A percentile compares a stretch with the other conserved stretches of the same genome.
Evolutionary conservation across 1,140 invertebrate species (phyloP).

Genomic region (Hermatobates lingyangjiaoensis): DNA sequence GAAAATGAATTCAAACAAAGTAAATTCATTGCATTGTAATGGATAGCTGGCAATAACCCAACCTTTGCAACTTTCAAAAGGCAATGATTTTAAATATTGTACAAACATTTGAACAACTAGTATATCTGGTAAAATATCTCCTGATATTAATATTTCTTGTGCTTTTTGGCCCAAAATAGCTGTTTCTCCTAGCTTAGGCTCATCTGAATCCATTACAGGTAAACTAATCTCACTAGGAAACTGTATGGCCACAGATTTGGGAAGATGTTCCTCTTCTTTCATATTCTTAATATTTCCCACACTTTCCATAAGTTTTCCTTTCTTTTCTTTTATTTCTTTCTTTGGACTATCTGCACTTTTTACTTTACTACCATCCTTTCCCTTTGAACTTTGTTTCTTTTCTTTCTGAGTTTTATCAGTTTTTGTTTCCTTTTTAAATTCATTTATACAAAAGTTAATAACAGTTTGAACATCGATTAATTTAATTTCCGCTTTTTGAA

Average conservation of each 20-base stretch:
- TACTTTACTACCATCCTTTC: too few relatives aligned
- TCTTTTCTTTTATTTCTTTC: neutral
- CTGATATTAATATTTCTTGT: constrained; percentile 29
- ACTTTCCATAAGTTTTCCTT: neutral
- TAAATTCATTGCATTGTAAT: constrained; percentile 27
- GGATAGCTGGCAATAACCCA: constrained; percentile 43
- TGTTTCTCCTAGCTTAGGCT: constrained; percentile 23
- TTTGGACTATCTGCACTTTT: too few relatives aligned
- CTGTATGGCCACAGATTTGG: constrained; percentile 16
- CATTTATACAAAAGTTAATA: constrained; percentile 32
- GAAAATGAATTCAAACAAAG: constrained; percentile 4
- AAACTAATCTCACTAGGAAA: constrained; percentile 22
- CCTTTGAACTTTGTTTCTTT: too few relatives aligned
- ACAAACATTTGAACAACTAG: constrained; percentile 32
- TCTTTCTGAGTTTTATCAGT: neutral
- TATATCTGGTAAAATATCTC: constrained; percentile 31
- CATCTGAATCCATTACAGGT: too few relatives aligned
- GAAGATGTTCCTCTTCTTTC: neutral
- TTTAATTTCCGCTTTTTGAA: constrained; percentile 26
- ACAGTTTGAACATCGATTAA: constrained; percentile 31
- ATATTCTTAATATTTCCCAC: neutral
- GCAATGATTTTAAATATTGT: constrained; percentile 33
- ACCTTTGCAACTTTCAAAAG: constrained; percentile 28
- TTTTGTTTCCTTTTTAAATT: constrained; percentile 9
- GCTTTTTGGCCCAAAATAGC: constrained; percentile 32